phyloP scores from a whole-genome alignment of 2,888 invertebrate species.

The Papilio elwesi region DNA sequence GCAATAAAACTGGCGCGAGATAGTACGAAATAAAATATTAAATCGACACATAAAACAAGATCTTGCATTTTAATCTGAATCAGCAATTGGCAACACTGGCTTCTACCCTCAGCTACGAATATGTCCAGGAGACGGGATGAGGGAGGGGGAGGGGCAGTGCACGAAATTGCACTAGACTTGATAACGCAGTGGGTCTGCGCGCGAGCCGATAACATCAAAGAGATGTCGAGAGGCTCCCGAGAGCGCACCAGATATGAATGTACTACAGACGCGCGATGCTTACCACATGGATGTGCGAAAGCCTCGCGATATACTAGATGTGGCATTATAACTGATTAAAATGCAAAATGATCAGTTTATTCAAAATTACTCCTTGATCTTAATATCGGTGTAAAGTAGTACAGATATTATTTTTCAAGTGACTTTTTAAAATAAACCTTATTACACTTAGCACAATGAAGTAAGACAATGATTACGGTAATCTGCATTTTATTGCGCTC shows the following conservation, averaged over 20 bases:
- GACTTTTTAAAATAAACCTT: no score
- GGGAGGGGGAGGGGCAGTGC: neutral
- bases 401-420: no score
- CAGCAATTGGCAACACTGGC: neutral
- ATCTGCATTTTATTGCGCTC: no score
- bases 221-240: constrained; percentile 22
- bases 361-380: no score
- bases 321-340: neutral
- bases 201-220: constrained; percentile 43
- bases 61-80: neutral
- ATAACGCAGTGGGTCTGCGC: constrained; percentile 17
- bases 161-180: constrained; percentile 2
- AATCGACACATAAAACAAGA: neutral
- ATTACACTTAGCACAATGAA: no score
- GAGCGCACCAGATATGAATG: constrained; percentile 32
- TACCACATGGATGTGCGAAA: constrained; percentile 1
- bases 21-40: no score
- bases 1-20: no score
- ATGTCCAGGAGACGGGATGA: no score
- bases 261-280: constrained; percentile 39
- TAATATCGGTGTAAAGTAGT: no score
- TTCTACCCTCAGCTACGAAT: no score
- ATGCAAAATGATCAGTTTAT: no score
- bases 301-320: constrained; percentile 33
- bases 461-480: no score